A percentile compares a stretch with the other conserved stretches of the same genome.
phyloP scores from a whole-genome alignment of 1,140 invertebrate species.

The Drosophila navojoa region DNA sequence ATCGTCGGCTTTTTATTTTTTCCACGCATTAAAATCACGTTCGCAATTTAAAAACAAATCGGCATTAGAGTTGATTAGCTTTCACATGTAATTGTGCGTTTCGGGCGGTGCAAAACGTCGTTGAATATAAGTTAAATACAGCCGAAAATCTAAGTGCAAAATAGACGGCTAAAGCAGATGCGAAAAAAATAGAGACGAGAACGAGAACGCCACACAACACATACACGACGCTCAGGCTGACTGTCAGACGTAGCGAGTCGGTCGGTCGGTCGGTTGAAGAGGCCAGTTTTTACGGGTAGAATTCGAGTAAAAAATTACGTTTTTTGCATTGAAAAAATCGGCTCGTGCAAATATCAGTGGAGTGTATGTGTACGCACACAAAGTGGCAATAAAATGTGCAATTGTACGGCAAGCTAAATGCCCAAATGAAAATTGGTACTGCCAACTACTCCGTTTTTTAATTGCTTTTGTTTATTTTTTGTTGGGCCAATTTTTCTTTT shows the following conservation, averaged over 20 bases:
- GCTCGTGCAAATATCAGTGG: constrained; percentile 24
- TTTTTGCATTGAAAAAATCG: constrained; percentile 54
- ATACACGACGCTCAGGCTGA: constrained; percentile 63
- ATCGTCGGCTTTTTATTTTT: constrained; percentile 51
- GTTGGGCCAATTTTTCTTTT: constrained; percentile 80
- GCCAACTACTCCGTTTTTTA: constrained; percentile 69
- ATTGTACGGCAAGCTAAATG: constrained; percentile 40
- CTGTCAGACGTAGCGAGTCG: constrained; percentile 72
- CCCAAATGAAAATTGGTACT: constrained; percentile 65
- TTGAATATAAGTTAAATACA: constrained; percentile 12
- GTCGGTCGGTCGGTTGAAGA: constrained; percentile 67
- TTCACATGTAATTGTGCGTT: constrained; percentile 26
- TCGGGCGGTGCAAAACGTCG: neutral
- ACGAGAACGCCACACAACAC: constrained; percentile 74
- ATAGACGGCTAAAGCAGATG: constrained; percentile 60
- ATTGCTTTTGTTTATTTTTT: constrained; percentile 83
- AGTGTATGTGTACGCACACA: constrained; percentile 27
- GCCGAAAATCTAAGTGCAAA: constrained; percentile 41
- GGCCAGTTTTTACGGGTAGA: constrained; percentile 75
- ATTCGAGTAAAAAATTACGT: constrained; percentile 64
- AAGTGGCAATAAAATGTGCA: constrained; percentile 61
- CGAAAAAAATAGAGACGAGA: constrained; percentile 78
- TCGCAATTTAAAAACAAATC: constrained; percentile 44
- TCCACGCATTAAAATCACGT: constrained; percentile 40
- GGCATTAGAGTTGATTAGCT: constrained; percentile 3